Conservation (phyloP, 1,140 invertebrate genomes). For the Ephestia elutella region DNA sequence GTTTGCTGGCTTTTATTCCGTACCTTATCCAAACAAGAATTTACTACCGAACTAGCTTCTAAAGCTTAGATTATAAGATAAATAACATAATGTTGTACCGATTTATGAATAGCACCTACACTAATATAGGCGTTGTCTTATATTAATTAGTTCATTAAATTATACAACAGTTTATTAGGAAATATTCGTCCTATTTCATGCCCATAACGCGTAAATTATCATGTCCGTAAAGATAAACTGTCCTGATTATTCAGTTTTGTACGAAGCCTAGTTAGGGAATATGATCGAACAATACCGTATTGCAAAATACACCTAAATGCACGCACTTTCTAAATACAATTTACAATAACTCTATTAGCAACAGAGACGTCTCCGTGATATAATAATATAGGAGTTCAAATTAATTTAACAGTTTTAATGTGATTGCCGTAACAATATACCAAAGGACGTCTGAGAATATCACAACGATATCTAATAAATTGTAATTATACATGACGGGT, state of each 20-base stretch:
- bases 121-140: neutral
- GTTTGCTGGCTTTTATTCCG: neutral
- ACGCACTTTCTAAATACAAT: neutral
- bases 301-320: neutral
- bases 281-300: neutral
- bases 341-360: neutral
- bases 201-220: neutral
- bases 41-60: no score
- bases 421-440: neutral
- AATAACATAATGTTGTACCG: neutral
- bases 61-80: neutral
- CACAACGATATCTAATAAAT: neutral
- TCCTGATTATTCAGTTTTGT: slow-evolving; percentile 3
- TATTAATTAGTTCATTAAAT: neutral
- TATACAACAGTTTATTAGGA: neutral
- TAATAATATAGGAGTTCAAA: neutral
- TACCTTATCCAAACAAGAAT: neutral
- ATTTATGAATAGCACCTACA: neutral
- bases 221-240: slow-evolving; percentile 9
- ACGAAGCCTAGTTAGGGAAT: neutral
- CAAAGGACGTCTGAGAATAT: neutral
- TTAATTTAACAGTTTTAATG: slow-evolving; percentile 3
- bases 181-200: slow-evolving; percentile 6
- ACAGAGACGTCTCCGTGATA: neutral
- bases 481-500: neutral